Conservation (phyloP, 2,113 vertebrate genomes). For the Coturnix japonica region DNA sequence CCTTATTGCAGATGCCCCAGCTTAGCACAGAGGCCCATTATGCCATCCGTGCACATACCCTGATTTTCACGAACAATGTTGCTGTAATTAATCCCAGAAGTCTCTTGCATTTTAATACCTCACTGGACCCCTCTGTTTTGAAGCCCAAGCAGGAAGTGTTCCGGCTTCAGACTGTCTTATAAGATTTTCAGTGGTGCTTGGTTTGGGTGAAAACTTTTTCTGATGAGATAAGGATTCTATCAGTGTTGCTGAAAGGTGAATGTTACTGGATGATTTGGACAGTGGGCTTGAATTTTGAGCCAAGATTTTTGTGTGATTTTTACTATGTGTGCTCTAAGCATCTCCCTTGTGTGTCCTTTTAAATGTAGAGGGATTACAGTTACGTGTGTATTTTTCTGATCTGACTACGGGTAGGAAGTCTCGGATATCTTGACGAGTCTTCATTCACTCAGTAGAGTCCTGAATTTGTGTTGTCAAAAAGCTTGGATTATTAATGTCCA, state of each 20-base stretch:
- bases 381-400: background rate
- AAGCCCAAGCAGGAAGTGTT: background rate
- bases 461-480: background rate
- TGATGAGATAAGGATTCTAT: background rate
- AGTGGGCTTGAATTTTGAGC: background rate
- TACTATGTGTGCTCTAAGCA: rapidly evolving
- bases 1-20: background rate
- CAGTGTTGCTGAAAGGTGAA: background rate
- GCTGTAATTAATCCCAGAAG: slow-evolving; percentile 19
- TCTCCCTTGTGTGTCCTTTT: background rate
- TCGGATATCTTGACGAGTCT: background rate
- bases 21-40: background rate
- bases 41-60: background rate
- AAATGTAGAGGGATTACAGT: background rate
- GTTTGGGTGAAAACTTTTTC: background rate
- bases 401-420: background rate
- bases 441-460: background rate
- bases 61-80: background rate
- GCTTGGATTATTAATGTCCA: background rate
- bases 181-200: background rate
- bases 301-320: background rate
- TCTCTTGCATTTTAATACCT: background rate
- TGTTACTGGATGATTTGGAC: background rate
- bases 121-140: background rate
- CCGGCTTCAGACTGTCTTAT: background rate